Conservation (phyloP, 2,797 vertebrate genomes). For the Vespertilio murinus region DNA sequence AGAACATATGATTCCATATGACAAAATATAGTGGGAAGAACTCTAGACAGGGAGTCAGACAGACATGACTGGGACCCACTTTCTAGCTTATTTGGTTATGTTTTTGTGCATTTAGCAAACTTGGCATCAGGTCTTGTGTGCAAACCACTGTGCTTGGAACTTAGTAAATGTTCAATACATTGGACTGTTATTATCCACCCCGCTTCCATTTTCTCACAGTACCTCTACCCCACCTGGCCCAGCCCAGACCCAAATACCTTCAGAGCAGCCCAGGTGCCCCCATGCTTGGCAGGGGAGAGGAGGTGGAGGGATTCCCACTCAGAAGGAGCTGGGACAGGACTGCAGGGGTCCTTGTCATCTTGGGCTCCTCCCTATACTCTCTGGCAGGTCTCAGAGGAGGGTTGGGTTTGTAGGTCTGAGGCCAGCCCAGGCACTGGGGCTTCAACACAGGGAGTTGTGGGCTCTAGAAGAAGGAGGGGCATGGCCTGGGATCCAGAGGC, state of each 20-base stretch:
- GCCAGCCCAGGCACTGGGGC: background rate
- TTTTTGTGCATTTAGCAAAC: background rate
- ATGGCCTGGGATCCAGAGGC: background rate
- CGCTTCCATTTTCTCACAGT: background rate
- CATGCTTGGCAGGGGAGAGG: background rate
- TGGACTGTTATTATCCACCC: background rate
- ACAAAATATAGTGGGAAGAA: background rate
- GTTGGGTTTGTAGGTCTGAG: background rate
- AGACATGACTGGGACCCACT: background rate
- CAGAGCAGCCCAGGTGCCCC: background rate
- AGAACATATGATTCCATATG: background rate
- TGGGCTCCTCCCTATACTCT: background rate
- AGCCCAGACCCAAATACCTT: background rate
- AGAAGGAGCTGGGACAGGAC: background rate
- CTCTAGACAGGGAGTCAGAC: background rate
- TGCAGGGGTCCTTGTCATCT: too few species aligned
- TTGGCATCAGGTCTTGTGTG: background rate
- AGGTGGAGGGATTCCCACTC: background rate
- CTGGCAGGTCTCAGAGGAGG: background rate
- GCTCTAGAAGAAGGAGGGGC: background rate
- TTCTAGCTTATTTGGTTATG: background rate
- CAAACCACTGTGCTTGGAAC: background rate
- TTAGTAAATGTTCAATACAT: background rate
- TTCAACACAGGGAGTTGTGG: background rate
- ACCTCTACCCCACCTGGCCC: background rate